These are phyloP conservation scores for Polyodon spathula DNA, from an alignment of 2,113 vertebrate genomes.

Conservation along the genomic window DNA sequence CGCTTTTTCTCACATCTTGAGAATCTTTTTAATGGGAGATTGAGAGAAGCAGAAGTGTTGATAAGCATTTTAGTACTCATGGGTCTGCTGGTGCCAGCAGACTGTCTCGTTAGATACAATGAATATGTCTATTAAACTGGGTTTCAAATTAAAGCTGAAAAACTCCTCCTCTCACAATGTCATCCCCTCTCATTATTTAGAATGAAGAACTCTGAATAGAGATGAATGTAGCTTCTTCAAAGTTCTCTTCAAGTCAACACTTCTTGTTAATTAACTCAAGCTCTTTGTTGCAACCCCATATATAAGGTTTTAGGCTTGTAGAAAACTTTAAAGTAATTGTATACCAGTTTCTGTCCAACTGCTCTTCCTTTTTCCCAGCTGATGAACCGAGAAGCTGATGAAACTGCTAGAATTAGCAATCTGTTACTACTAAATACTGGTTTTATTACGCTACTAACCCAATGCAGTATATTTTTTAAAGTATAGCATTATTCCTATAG, in stretches of 20 bases:
- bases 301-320: constrained; percentile 41
- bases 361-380: constrained; percentile 7
- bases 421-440: not conserved
- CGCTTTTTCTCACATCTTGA: constrained; percentile 37
- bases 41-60: constrained; percentile 32
- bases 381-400: too few species aligned
- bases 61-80: constrained; percentile 34
- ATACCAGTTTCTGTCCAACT: constrained; percentile 12
- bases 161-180: constrained; percentile 35
- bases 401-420: constrained; percentile 6
- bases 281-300: constrained; percentile 50
- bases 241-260: constrained; percentile 42
- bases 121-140: constrained; percentile 48
- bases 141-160: constrained; percentile 44
- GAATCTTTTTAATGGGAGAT: constrained; percentile 33
- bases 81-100: constrained; percentile 38
- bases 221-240: constrained; percentile 54
- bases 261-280: constrained; percentile 48
- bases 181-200: constrained; percentile 38
- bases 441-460: too few species aligned
- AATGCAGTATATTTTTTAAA: too few species aligned
- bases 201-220: constrained; percentile 39
- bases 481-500: too few species aligned
- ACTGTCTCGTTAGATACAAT: constrained; percentile 52
- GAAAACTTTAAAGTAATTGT: constrained; percentile 14